These are phyloP conservation scores for Drosophila sucinea DNA, from an alignment of 1,140 invertebrate species.

Conservation along the genomic window DNA sequence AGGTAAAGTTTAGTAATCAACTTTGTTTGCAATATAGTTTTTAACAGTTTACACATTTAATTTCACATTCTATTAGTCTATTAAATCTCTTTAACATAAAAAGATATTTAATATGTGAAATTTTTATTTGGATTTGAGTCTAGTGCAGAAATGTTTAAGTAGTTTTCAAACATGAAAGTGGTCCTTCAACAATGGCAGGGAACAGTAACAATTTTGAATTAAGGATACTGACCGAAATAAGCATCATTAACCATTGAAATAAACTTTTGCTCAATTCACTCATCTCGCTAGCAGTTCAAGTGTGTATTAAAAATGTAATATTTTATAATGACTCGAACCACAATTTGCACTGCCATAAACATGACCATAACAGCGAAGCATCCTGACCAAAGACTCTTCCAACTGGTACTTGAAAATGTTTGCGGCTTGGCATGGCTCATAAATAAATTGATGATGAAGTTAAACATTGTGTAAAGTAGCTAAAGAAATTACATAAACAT, in stretches of 20 bases:
- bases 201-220: neutral
- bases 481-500: constrained; percentile 10
- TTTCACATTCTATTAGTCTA: no score
- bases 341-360: constrained; percentile 41
- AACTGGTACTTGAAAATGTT: constrained; percentile 25
- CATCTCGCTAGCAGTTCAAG: neutral
- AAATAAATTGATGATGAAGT: constrained; percentile 63
- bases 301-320: neutral
- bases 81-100: no score
- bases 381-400: constrained; percentile 3
- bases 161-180: no score
- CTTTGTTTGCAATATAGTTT: no score
- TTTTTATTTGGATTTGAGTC: no score
- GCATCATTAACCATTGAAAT: neutral
- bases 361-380: constrained; percentile 40
- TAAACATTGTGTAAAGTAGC: constrained; percentile 50
- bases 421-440: constrained; percentile 29
- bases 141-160: no score
- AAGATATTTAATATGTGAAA: no score
- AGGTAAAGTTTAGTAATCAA: no score
- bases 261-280: neutral
- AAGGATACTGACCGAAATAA: no score
- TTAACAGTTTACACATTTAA: no score
- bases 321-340: constrained; percentile 5
- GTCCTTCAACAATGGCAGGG: neutral